A percentile compares a stretch with the other conserved stretches of the same genome.
phyloP scores from a whole-genome alignment of 2,113 vertebrate genomes.

The Reinhardtius hippoglossoides region DNA sequence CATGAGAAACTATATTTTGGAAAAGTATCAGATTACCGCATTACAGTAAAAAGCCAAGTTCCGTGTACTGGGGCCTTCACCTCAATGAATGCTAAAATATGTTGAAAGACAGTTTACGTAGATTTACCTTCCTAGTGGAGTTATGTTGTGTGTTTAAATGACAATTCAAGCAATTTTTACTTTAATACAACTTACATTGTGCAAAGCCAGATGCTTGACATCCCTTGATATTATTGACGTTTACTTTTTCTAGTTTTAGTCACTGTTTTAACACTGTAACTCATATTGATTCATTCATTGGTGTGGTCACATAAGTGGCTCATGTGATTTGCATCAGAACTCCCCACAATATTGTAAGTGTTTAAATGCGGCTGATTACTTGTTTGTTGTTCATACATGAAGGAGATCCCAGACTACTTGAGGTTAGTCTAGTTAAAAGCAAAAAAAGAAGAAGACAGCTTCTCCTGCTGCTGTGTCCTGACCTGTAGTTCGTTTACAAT shows the following conservation, averaged over 20 bases:
- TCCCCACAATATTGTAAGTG: background rate
- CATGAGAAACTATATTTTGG: background rate
- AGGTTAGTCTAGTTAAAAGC: background rate
- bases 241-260: background rate
- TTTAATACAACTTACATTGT: background rate
- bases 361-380: background rate
- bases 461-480: background rate
- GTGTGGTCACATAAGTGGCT: conserved; percentile 6
- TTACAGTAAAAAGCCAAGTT: background rate
- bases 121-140: background rate
- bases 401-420: background rate
- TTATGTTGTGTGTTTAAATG: background rate
- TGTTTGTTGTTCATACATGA: background rate
- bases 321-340: background rate
- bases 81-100: background rate
- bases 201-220: background rate
- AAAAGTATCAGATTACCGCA: background rate
- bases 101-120: no score
- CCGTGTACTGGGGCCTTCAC: background rate
- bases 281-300: background rate
- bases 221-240: background rate
- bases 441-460: background rate
- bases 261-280: background rate
- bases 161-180: background rate
- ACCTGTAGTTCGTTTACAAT: background rate